These are phyloP conservation scores for Troides oblongomaculatus DNA, from an alignment of 2,888 invertebrate genomes.

Conservation along the genomic window DNA sequence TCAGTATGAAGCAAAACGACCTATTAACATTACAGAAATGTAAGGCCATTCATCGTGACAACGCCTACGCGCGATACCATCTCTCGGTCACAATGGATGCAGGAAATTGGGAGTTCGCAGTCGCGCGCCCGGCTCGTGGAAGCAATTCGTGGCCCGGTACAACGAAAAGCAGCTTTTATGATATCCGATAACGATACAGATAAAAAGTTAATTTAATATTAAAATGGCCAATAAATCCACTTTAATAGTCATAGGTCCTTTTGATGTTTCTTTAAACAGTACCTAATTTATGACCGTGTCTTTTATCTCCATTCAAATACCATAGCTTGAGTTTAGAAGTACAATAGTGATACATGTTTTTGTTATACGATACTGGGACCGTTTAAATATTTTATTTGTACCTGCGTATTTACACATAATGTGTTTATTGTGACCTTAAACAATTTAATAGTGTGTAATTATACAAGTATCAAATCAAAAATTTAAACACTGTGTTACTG, in stretches of 20 bases:
- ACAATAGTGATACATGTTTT: too few relatives aligned
- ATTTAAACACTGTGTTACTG: too few relatives aligned
- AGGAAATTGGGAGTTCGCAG: conserved; percentile 30
- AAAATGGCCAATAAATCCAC: conserved; percentile 21
- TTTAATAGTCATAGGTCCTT: conserved; percentile 18
- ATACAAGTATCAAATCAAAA: not conserved
- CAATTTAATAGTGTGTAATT: not conserved
- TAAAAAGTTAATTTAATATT: conserved; percentile 12
- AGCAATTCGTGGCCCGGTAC: conserved; percentile 43
- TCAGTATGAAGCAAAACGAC: conserved; percentile 44
- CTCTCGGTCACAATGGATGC: conserved; percentile 39
- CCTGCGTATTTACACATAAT: too few relatives aligned
- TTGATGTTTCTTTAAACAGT: conserved; percentile 12
- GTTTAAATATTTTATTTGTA: too few relatives aligned
- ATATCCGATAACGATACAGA: conserved; percentile 17
- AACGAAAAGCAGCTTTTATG: conserved; percentile 24
- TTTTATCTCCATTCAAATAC: not conserved
- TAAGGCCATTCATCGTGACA: conserved; percentile 52
- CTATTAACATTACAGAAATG: conserved; percentile 51
- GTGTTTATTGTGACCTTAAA: not conserved
- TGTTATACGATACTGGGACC: too few relatives aligned
- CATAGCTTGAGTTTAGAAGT: not conserved
- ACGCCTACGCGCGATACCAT: conserved; percentile 66
- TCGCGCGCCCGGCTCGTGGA: conserved; percentile 36
- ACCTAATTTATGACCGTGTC: conserved; percentile 6